Base-by-base conservation (phyloP, 1,140 invertebrate genomes). In the Drosophila nigrodunni region DNA sequence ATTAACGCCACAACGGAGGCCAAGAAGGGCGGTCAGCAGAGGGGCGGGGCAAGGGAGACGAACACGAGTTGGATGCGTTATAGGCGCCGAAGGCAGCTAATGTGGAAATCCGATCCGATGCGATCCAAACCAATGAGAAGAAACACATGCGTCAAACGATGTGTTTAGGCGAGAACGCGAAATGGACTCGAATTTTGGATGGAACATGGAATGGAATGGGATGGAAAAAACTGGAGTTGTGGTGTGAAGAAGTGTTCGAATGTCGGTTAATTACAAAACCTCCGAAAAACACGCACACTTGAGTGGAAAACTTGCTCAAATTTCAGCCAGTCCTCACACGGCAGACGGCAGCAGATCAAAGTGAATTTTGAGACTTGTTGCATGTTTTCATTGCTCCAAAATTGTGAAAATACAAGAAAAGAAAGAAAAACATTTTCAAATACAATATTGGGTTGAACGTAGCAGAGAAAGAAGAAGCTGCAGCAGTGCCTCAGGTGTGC, bases 201-300 rank as follows among this genome's bases (percentile, higher is more conserved):
- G 3, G 34, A 37, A 25, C n/a, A 21, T 41, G 13, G 10, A 37
- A 11, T 43, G 35, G 35, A 18, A 7, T 58, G 43, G 43, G 10
- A 41, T 44, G 18, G 18, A 1, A 43, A 47, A 55, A 66, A 70
- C 74, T 61, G 58, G 47, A 66, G 64, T 67, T 61, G 47, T 59
- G 3, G 67, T 46, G 78, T 43, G 61, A 44, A 60, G 67, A 50
- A 46, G 83, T 89, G 86, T 85, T 79, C 77, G 49, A 90, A 90
- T 79, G 86, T 90, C 86, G 86, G 86, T 90, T 90, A 90, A 90
- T 90, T 90, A 90, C 86, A 90, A 86, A 75, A 76, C 66, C 67
- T 7, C 72, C 61, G 52, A 77, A 77, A 30, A 30, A 30, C 25
- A 30, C 25, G 1, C 3, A 62, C 74, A 77, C 74, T 77, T 74